Base-by-base conservation (phyloP, 2,797 vertebrate genomes). In the Phoeniculus purpureus region DNA sequence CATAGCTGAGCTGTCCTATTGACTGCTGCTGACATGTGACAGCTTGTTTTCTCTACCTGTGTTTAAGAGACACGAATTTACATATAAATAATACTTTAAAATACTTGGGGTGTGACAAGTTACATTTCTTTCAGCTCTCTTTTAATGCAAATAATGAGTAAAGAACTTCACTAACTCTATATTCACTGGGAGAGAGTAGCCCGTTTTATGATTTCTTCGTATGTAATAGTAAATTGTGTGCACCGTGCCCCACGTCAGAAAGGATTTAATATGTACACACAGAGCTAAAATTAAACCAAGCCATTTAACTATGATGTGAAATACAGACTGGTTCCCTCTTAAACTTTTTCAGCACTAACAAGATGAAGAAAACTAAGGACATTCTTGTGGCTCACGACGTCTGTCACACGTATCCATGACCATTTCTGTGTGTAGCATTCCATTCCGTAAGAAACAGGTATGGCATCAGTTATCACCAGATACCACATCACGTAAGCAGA, bases 351-450 rank as follows among this genome's bases (percentile, higher is more conserved):
- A 80, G 67, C 27, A 61, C 15, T 81, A 76, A 58, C 62, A 79
- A 87, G 14, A 55, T 54, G 76, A 60, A 77, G 32, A 47, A 93
- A 83, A 25, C 16, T 32, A 43, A 21, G 13, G 26, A 66, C 27
- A 18, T 64, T 91, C 25, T 67, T 84, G 31, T 3, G 2, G 62
- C 17, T 77, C 78, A 25, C 65, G 45, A 70, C 79, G 54, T 77
- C 37, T 77, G 71, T 79, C 62, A 55, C 25, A 84, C 58, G 87
- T 43, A 74, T 87, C 43, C 8, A 6, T 20, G 68, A 81, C 76
- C 8, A 84, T 92, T 94, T 96, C 59, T 85, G 73, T 74, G 78
- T 60, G 54, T 77, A 48, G 70, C 92, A 93, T 19, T 72, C 55
- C 32, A 9, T 50, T 93, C 79, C 1, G 1, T 50, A 90, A 95